These are phyloP conservation scores for Hymenochirus boettgeri DNA, from an alignment of 2,113 vertebrate species.

Conservation along the genomic window DNA sequence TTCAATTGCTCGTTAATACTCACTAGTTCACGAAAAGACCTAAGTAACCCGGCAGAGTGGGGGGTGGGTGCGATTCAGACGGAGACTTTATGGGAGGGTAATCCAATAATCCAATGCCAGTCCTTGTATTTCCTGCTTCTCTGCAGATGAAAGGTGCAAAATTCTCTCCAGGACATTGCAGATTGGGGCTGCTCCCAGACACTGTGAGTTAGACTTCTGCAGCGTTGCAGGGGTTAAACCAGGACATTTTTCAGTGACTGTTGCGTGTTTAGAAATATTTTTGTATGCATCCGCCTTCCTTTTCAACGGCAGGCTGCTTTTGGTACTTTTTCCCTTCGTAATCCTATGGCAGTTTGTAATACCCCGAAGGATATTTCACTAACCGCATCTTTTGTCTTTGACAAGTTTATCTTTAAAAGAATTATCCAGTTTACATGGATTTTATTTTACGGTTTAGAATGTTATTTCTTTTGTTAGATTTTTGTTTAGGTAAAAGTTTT, in stretches of 20 bases:
- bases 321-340: slow-evolving; percentile 9
- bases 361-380: no score
- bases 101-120: background rate
- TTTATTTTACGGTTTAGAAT: slow-evolving; percentile 39
- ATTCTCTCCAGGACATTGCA: background rate
- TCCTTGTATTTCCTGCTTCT: background rate
- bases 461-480: slow-evolving; percentile 14
- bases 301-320: slow-evolving; percentile 33
- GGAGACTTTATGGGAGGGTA: background rate
- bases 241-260: background rate
- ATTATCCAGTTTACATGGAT: slow-evolving; percentile 41
- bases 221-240: slow-evolving; percentile 2
- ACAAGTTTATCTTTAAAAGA: slow-evolving; percentile 36
- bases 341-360: background rate
- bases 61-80: no score
- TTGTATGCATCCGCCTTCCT: slow-evolving; percentile 19
- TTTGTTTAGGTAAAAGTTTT: slow-evolving; percentile 17
- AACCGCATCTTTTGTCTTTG: slow-evolving; percentile 20
- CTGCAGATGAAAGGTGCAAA: background rate
- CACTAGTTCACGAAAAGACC: no score
- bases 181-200: background rate
- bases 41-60: no score
- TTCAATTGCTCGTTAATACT: no score
- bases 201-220: background rate
- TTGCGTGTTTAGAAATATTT: slow-evolving; percentile 18